Evolutionary conservation across 2,113 vertebrate species (phyloP), one percentile per base, ranked within the genome.

Genomic region (Rhodinocichla rosea): DNA sequence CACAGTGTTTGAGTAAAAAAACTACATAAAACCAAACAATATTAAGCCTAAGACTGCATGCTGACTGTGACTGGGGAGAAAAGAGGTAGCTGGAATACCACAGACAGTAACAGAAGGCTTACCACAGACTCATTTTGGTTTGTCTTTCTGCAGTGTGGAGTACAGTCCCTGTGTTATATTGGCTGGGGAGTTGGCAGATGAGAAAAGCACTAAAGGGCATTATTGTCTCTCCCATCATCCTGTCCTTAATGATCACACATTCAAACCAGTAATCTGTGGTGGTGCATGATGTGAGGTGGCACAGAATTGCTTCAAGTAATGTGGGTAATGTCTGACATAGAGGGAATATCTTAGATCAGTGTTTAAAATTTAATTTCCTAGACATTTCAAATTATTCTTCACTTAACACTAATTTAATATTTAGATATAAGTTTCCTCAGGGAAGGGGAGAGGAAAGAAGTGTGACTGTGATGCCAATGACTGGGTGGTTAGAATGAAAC

Each of bases 361-460:
- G 69, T 33, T 95, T 87, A 93, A 96, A 95, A 89, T 81, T 64
- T 86, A 30, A 91, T 93, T 78, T 91, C 64, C 56, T 70, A 89
- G 81, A 53, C 64, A 78, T 81, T 91, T 89, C 53, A 89, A 92
- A 86, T 92, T 87, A 91, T 93, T 89, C 57, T 53, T 85, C 79
- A 87, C 70, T 92, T 95, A 88, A 83, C 53, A 75, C 16, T 88
- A 84, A 88, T 85, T 85, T 90, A 87, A 70, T 93, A 75, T 87
- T 85, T 88, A 83, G 60, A 90, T 64, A 50, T 23, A 50, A 55
- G 23, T 49, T 62, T 87, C 78, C 73, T 68, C 10, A 8, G 60
- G 57, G 77, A 93, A 83, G 20, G 9, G 47, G 37, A 87, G 53
- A 52, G 2, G 4, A 53, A 70, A 27, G 26, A 85, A 35, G 4